Evolutionary conservation across 2,113 vertebrate species (phyloP), one percentile per base, ranked within the genome.

Genomic region (Colius striatus): DNA sequence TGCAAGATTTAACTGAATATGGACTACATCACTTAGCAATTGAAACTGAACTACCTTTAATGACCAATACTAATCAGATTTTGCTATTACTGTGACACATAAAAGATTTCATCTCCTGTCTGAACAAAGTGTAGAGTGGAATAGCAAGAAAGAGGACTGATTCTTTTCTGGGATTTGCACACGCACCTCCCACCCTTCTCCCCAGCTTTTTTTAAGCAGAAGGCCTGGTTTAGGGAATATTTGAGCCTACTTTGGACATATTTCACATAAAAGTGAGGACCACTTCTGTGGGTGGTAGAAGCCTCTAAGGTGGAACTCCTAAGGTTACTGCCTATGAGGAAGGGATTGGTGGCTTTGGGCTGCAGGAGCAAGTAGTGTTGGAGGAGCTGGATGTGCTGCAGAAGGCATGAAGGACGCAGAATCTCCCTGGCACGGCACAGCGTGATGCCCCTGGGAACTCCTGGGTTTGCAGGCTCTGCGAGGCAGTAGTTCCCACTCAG

Each of bases 41-140:
- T 82, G 77, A 97, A 94, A 93, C 80, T 79, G 72, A 97, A 91
- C 61, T 62, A 96, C 84, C 65, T 57, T 85, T 92, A 96, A 77
- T 74, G 81, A 94, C 55, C 7, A 9, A 68, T 76, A 78, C 34
- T 93, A 95, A 87, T 92, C 73, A 89, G 92, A 97, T 95, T 97
- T 95, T 96, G 87, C 85, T 87, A 73, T 78, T 90, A 95, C 25
- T 79, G 27, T 43, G 43, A 67, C 60, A 89, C 36, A 97, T 53
- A 83, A 95, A 95, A 94, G 53, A 84, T 55, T 92, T 83, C 92
- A 80, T 71, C 53, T 96, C 84, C 61, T 5, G 66, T 70, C 60
- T 77, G 61, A 54, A 90, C 87, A 32, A 83, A 96, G 77, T 54
- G 11, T 75, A 80, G 3, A 94, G 43, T 85, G 95, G 72, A 91